phyloP scores from a whole-genome alignment of 1,140 invertebrate genomes.

The Thalassaphorura encarpata region DNA sequence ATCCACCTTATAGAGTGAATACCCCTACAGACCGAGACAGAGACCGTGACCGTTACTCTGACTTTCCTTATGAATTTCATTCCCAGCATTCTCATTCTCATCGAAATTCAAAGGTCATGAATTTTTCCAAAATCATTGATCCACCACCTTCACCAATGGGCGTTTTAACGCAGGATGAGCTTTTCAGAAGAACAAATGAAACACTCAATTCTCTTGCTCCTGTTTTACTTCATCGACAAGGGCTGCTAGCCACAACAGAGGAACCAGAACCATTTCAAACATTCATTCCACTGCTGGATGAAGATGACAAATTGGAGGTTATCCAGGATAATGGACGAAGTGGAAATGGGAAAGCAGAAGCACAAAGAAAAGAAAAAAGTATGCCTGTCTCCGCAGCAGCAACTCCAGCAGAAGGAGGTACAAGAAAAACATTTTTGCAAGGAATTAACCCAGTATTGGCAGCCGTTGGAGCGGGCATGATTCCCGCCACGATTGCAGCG shows the following conservation, averaged over 20 bases:
- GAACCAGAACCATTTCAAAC: conserved; percentile 1
- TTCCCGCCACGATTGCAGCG: conserved; percentile 18
- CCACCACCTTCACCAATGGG: not conserved
- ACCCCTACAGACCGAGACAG: not conserved
- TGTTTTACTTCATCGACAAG: conserved; percentile 12
- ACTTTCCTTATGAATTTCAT: conserved; percentile 5
- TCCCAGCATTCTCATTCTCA: not conserved
- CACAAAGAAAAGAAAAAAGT: no score
- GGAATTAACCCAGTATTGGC: conserved; percentile 18
- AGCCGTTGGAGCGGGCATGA: conserved; percentile 29
- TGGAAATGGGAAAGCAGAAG: no score
- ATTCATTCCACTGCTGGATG: no score
- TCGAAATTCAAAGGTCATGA: no score
- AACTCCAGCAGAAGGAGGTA: not conserved
- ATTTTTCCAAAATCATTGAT: no score
- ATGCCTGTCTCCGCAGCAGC: not conserved
- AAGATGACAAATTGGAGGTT: no score
- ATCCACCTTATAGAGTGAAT: not conserved
- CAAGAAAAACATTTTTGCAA: not conserved
- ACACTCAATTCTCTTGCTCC: conserved; percentile 21
- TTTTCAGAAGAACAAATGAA: conserved; percentile 21
- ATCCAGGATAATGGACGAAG: no score
- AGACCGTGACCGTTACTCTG: not conserved
- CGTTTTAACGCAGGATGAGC: conserved; percentile 23
- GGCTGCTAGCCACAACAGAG: not conserved